Conservation (phyloP, 1,140 invertebrate genomes). For the Mactra quadrangularis region DNA sequence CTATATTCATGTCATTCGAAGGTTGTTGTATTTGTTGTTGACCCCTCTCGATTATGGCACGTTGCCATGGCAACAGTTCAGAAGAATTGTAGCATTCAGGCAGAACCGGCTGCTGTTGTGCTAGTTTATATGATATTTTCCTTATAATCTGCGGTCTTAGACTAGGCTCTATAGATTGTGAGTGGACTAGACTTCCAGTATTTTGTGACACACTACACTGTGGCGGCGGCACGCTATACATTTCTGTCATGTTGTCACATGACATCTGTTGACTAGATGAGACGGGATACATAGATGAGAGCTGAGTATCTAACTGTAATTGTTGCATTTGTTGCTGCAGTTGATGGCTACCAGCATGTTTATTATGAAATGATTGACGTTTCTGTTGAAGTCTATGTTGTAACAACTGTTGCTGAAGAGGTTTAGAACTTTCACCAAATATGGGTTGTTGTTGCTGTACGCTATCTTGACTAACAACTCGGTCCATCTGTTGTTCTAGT, state of each 20-base stretch:
- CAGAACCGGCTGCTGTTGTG: conserved; percentile 88
- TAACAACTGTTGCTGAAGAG: conserved; percentile 90
- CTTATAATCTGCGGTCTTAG: conserved; percentile 88
- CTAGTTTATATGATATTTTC: conserved; percentile 91
- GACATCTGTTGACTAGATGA: conserved; percentile 56
- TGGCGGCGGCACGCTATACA: background rate
- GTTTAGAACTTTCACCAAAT: conserved; percentile 71
- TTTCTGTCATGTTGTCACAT: conserved; percentile 32
- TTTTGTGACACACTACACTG: conserved; percentile 22
- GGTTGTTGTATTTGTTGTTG: background rate
- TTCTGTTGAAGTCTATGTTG: conserved; percentile 92
- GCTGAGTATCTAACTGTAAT: conserved; percentile 75
- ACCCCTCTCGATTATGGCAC: conserved; percentile 44
- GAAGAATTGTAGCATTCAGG: conserved; percentile 72
- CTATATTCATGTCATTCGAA: conserved; percentile 1
- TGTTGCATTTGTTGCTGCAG: conserved; percentile 85
- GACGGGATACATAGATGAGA: conserved; percentile 26
- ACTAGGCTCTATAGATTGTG: conserved; percentile 60
- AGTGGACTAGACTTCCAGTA: conserved; percentile 37
- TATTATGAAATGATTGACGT: conserved; percentile 89
- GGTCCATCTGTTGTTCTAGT: conserved; percentile 75
- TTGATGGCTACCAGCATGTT: conserved; percentile 86
- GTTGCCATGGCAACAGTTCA: conserved; percentile 62
- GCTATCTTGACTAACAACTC: conserved; percentile 63
- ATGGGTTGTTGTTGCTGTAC: conserved; percentile 38